These are phyloP conservation scores for Euwallacea similis DNA, from an alignment of 1,140 invertebrate species.

Conservation along the genomic window DNA sequence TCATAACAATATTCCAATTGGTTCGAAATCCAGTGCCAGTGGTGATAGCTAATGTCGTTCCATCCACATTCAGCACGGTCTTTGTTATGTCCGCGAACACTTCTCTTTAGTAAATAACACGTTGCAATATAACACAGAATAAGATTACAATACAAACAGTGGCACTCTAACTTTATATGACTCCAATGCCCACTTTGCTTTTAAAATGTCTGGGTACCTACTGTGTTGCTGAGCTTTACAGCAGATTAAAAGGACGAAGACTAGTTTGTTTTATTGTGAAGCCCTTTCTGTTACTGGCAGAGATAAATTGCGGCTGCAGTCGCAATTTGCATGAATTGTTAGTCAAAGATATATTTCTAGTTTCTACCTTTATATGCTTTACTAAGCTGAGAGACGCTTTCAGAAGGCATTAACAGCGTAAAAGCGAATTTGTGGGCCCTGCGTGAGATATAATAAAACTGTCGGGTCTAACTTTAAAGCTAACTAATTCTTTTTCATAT, in stretches of 20 bases:
- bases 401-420: neutral
- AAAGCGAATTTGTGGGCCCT: too few species aligned
- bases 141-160: neutral
- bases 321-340: conserved; percentile 16
- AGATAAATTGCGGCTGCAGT: conserved; percentile 9
- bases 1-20: too few species aligned
- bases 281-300: conserved; percentile 4
- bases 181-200: conserved; percentile 11
- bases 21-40: too few species aligned
- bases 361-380: neutral
- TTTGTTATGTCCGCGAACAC: too few species aligned
- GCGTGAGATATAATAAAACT: too few species aligned
- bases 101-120: neutral
- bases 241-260: conserved; percentile 6
- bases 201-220: conserved; percentile 3
- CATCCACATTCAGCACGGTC: too few species aligned
- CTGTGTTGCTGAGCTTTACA: conserved; percentile 1
- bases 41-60: too few species aligned
- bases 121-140: neutral
- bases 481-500: too few species aligned
- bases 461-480: too few species aligned
- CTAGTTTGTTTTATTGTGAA: conserved; percentile 14
- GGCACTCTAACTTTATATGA: neutral
- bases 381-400: neutral
- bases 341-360: conserved; percentile 8